A percentile compares a stretch with the other conserved stretches of the same genome.
Conservation (phyloP, 2,113 vertebrate genomes). For the Corythoichthys intestinalis region DNA sequence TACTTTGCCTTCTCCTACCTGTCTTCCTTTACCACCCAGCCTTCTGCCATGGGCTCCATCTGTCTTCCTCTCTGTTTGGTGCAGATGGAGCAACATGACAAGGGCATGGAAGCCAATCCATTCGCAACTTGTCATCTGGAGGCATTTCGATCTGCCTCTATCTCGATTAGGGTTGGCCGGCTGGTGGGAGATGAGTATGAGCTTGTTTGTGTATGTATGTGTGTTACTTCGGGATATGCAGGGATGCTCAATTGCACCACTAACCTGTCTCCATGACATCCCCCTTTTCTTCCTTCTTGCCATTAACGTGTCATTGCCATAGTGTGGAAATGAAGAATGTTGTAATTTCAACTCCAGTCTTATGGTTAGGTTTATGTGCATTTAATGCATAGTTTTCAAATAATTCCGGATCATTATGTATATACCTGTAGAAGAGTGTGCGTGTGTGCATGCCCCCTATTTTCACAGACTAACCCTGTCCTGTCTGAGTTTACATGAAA, state of each 20-base stretch:
- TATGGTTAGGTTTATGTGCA: slow-evolving; percentile 45
- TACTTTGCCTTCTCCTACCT: slow-evolving; percentile 15
- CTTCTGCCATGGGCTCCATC: slow-evolving; percentile 46
- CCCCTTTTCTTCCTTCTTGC: slow-evolving; percentile 17
- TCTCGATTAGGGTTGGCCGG: slow-evolving; percentile 75
- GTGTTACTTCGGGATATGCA: slow-evolving; percentile 12
- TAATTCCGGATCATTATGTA: no score
- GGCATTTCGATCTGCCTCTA: slow-evolving; percentile 71
- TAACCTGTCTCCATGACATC: slow-evolving; percentile 60
- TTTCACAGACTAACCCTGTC: no score
- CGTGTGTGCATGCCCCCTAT: no score
- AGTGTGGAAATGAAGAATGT: slow-evolving; percentile 66
- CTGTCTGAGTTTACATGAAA: no score
- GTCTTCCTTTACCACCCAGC: slow-evolving; percentile 28
- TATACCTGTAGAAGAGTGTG: no score
- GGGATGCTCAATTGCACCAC: slow-evolving; percentile 67
- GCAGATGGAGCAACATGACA: slow-evolving; percentile 64
- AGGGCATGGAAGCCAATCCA: slow-evolving; percentile 66
- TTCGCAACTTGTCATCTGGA: slow-evolving; percentile 69
- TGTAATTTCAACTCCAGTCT: slow-evolving; percentile 20
- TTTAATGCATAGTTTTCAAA: not conserved
- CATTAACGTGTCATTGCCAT: slow-evolving; percentile 60
- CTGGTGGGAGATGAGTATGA: slow-evolving; percentile 54
- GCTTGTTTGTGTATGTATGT: slow-evolving; percentile 31
- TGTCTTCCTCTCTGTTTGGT: slow-evolving; percentile 51